Evolutionary conservation across 2,888 invertebrate genomes (phyloP).

Genomic region (Acanthopleura granulata): DNA sequence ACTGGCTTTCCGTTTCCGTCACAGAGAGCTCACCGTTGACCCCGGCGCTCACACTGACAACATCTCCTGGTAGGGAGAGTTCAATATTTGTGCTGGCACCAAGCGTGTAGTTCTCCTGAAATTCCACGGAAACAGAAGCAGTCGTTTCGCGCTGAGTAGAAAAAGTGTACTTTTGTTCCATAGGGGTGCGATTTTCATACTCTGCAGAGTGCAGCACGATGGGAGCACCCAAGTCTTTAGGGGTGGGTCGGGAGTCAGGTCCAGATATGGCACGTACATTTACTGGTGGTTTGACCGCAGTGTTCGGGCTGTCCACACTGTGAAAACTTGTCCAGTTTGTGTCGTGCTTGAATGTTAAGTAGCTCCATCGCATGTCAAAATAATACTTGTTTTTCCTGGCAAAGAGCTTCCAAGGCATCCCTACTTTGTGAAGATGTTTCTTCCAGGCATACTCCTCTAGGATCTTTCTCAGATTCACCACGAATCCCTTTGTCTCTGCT

Average conservation of each 20-base stretch:
- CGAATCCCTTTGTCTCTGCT: neutral
- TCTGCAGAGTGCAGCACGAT: conserved; percentile 37
- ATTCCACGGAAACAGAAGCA: conserved; percentile 35
- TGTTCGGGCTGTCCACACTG: neutral
- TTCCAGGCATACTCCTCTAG: conserved; percentile 40
- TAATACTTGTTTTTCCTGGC: conserved; percentile 31
- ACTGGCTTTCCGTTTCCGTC: conserved; percentile 37
- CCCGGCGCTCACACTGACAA: conserved; percentile 38
- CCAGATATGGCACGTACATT: neutral
- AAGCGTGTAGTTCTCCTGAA: conserved; percentile 41
- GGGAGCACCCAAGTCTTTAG: conserved; percentile 19
- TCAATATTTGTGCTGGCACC: conserved; percentile 39
- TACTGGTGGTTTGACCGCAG: neutral
- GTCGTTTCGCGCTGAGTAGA: conserved; percentile 35
- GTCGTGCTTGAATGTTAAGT: conserved; percentile 39
- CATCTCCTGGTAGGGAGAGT: conserved; percentile 34
- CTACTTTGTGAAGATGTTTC: conserved; percentile 25
- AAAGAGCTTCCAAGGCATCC: conserved; percentile 29
- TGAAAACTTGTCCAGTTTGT: conserved; percentile 29
- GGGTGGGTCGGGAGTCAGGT: neutral
- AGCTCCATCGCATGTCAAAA: conserved; percentile 43
- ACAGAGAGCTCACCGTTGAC: conserved; percentile 36
- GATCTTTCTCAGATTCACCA: conserved; percentile 36
- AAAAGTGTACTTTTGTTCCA: conserved; percentile 37
- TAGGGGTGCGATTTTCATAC: conserved; percentile 39